Evolutionary conservation across 2,888 invertebrate species (phyloP), one percentile per base, ranked within the genome.

Genomic region (Pandemis heparana): DNA sequence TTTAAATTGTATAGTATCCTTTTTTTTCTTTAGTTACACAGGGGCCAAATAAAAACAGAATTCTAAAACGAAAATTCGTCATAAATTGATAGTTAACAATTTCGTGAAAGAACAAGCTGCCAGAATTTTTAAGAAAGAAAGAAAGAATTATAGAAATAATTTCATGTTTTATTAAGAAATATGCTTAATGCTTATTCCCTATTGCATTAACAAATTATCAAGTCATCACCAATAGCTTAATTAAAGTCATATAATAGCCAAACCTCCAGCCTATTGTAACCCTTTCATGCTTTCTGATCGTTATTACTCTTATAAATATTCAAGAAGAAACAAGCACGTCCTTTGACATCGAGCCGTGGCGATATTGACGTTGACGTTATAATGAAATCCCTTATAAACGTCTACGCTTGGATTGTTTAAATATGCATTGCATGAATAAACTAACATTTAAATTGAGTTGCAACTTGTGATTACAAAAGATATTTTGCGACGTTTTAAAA

Each of bases 261-360:
- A 85, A 82, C 80, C 77, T 77, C 80, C 81, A 4, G 75, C 78
- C 82, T 76, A 85, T 89, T 88, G 87, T 88, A 83, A 81, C 77
- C 76, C 81, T 81, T 80, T 84, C 82, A 72, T 83, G 78, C 77
- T 83, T 89, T 86, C 85, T 83, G 75, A 82, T 79, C 79, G 79
- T 87, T 87, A 88, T 86, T 87, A 85, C 79, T 78, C 75, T 81
- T 83, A 89, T 90, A 88, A 89, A 91, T 90, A 88, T 89, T 89
- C 83, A 88, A 85, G 81, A 88, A 85, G 81, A 86, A 87, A 83
- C 81, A 82, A 82, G 80, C 80, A 78, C 80, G 71, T 80, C 80
- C 85, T 88, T 87, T 89, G 85, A 86, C 82, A 85, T 80, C 75
- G 80, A 82, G 78, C 80, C 77, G 76, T 80, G 77, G 75, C 82